Evolutionary conservation across 2,797 vertebrate genomes (phyloP).

Genomic region (Amblyraja radiata): DNA sequence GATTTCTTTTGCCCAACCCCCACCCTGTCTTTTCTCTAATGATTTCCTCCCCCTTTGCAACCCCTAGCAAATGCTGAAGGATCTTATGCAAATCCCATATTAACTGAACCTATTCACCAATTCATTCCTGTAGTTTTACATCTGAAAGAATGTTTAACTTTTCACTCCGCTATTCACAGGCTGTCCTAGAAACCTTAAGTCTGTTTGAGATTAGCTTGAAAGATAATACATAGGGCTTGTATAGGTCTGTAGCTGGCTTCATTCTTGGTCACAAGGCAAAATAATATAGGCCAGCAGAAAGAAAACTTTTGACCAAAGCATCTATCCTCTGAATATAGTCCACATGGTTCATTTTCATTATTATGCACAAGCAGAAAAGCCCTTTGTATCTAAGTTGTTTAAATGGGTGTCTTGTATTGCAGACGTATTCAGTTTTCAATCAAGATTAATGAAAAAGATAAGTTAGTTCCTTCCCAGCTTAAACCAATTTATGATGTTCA

Average conservation of each 20-base stretch:
- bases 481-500: neutral
- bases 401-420: constrained; percentile 32
- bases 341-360: constrained; percentile 38
- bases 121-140: constrained; percentile 58
- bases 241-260: constrained; percentile 55
- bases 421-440: constrained; percentile 39
- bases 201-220: constrained; percentile 67
- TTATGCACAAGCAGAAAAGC: constrained; percentile 30
- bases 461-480: neutral
- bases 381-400: constrained; percentile 41
- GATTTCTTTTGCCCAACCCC: constrained; percentile 19
- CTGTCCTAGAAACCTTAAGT: constrained; percentile 58
- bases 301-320: constrained; percentile 67
- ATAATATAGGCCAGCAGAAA: constrained; percentile 62
- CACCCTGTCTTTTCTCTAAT: constrained; percentile 43
- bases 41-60: constrained; percentile 48
- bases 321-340: constrained; percentile 48
- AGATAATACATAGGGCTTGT: constrained; percentile 64
- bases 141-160: constrained; percentile 74
- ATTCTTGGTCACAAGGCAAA: constrained; percentile 61
- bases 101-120: constrained; percentile 55
- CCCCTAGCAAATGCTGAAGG: constrained; percentile 58
- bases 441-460: constrained; percentile 27
- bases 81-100: constrained; percentile 52
- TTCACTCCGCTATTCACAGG: constrained; percentile 61